Conservation (phyloP, 2,888 invertebrate species). For the Drosophila meridionalis region DNA sequence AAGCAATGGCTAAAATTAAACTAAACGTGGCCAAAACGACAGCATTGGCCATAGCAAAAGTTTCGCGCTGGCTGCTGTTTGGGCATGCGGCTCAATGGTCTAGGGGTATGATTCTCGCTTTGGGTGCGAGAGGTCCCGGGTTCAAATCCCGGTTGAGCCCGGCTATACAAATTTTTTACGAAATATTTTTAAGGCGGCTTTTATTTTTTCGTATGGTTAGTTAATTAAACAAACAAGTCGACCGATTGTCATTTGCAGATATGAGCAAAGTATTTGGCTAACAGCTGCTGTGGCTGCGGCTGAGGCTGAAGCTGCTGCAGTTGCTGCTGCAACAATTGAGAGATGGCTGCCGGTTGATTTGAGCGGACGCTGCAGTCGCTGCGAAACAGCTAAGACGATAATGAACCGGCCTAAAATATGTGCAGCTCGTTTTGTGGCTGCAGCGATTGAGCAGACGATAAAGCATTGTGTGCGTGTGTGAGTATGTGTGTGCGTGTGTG, state of each 20-base stretch:
- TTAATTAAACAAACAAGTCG: conserved; percentile 69
- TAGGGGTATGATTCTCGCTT: conserved; percentile 85
- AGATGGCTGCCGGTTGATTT: conserved; percentile 70
- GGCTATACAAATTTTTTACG: conserved; percentile 23
- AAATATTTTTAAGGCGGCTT: conserved; percentile 18
- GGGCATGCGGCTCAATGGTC: conserved; percentile 83
- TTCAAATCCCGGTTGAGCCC: conserved; percentile 85
- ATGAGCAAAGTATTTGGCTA: conserved; percentile 52
- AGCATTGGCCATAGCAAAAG: conserved; percentile 3
- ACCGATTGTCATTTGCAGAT: conserved; percentile 62
- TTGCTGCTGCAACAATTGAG: conserved; percentile 33
- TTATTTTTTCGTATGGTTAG: conserved; percentile 20
- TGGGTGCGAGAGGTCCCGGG: conserved; percentile 85
- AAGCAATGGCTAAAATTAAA: conserved; percentile 44
- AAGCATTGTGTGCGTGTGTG: conserved; percentile 30
- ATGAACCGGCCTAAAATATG: conserved; percentile 53
- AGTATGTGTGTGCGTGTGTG: conserved; percentile 28
- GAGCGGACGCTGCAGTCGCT: conserved; percentile 24
- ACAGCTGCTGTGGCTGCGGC: conserved; percentile 19
- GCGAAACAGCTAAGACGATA: conserved; percentile 41
- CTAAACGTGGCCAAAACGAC: conserved; percentile 44
- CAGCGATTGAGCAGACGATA: conserved; percentile 66
- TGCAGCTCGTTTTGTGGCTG: conserved; percentile 63
- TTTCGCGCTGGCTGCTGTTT: background rate
- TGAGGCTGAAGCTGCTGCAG: background rate